A percentile compares a stretch with the other conserved stretches of the same genome.
phyloP scores from a whole-genome alignment of 2,113 vertebrate species.

The Pygoscelis antarcticus region DNA sequence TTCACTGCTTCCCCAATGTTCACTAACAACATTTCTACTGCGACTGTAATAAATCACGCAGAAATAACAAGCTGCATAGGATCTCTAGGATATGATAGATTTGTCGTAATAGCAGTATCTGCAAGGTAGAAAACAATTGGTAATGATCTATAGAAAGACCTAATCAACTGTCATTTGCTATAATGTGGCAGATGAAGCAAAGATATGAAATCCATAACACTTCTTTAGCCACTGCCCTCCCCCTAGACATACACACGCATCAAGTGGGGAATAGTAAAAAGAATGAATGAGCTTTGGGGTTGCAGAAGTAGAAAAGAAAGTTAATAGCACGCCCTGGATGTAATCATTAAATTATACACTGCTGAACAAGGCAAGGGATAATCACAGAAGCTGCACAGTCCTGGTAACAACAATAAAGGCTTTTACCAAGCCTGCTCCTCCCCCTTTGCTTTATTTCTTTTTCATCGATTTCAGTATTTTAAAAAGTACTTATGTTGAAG shows the following conservation, averaged over 20 bases:
- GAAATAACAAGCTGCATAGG: conserved; percentile 81
- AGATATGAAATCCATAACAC: conserved; percentile 56
- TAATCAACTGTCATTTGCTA: conserved; percentile 80
- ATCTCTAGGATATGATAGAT: conserved; percentile 80
- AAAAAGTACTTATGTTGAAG: not conserved
- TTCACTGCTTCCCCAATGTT: conserved; percentile 83
- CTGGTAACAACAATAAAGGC: conserved; percentile 1
- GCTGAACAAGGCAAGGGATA: conserved; percentile 38
- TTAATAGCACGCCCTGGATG: conserved; percentile 47
- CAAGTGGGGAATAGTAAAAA: conserved; percentile 30
- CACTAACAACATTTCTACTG: conserved; percentile 85
- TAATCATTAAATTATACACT: conserved; percentile 50
- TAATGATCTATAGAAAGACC: conserved; percentile 86
- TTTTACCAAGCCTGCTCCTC: not conserved
- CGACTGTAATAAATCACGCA: conserved; percentile 85
- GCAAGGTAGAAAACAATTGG: conserved; percentile 80
- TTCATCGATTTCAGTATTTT: not conserved
- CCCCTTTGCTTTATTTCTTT: conserved; percentile 11
- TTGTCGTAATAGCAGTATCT: conserved; percentile 74
- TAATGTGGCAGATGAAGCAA: conserved; percentile 70
- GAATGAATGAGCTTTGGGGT: conserved; percentile 45
- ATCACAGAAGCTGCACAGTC: conserved; percentile 17
- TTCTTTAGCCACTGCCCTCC: conserved; percentile 23
- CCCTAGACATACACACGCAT: not conserved
- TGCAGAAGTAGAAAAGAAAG: conserved; percentile 54